Base-by-base conservation (phyloP, 2,113 vertebrate genomes). In the Bungarus multicinctus region DNA sequence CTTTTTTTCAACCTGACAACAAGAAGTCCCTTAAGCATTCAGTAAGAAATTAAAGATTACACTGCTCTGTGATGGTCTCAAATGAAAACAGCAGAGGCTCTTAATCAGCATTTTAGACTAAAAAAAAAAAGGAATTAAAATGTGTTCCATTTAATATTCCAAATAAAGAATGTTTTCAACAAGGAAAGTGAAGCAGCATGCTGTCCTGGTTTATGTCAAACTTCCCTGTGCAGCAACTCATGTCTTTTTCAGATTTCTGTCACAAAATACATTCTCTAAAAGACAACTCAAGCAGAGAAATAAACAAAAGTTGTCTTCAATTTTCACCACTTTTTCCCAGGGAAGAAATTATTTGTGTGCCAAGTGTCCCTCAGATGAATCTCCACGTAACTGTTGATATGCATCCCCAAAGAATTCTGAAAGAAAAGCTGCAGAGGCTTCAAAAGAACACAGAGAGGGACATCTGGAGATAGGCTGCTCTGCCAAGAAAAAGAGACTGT, bases 361-460 rank as follows among this genome's bases (percentile, higher is more conserved):
- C 87, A n/a, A 3, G 0, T 39, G 90, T 52, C 55, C 50, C 45
- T 92, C 8, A 5, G 92, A 69, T 91, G 92, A 87, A 87, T 9
- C 5, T 92, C 12, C 57, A 18, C 89, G 89, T 94, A 90, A 85
- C 91, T 39, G 23, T 94, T 96, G 88, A 90, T 93, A 90, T 88
- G 85, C 86, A 91, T 92, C 96, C 93, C 89, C 85, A 57, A 95
- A 95, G 95, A 53, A 93, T 93, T 27, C 5, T 45, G 74, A 74
- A 64, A 86, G 69, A 94, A 95, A 20, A 93, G 47, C 55, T 92
- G 92, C 22, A 89, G 92, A 92, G 87, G 47, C 95, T 96, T 95
- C 94, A 95, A 94, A 96, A 88, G 64, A 93, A 94, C 87, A 50
- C 0, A 92, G 64, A 3, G 47, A 93, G 58, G 88, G 90, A 93